Base-by-base conservation (phyloP, 2,113 vertebrate species). In the Cyanoramphus novaezelandiae region DNA sequence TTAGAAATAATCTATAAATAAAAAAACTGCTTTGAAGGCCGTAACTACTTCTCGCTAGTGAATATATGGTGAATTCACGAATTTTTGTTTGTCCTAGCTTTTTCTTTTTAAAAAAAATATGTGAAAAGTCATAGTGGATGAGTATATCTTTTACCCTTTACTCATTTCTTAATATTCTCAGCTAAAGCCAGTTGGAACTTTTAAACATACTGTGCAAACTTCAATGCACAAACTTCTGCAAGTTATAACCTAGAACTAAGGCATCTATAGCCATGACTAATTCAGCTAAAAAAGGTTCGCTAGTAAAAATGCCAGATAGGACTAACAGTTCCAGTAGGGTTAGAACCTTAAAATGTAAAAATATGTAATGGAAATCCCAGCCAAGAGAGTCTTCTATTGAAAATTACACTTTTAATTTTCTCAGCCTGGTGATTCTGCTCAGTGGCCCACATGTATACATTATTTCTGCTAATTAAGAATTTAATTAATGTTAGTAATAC, bases 401-500 rank as follows among this genome's bases (percentile, higher is more conserved):
- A 24, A 88, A 62, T 52, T 69, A 39, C 2, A 43, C 31, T 27
- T 68, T 62, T 69, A 17, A 7, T 72, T 93, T 94, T 69, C 19
- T 64, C 33, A 49, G 33, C 5, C 33, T 79, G 17, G 27, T 33
- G 14, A 41, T 44, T 92, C 69, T 91, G 39, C 55, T 21, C 44
- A n/a, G 52, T 72, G 57, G 21, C 18, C 70, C 17, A 52, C 6
- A 43, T 46, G 17, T 52, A 76, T 55, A 44, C 6, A 37, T 88
- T 82, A 69, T 71, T 85, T 91, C 35, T 91, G n/a, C 13, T 93
- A 94, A 92, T 89, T 89, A 95, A 82, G 37, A 10, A 29, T 77
- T 93, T 90, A 93, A 90, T 96, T 97, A 96, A 70, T 28, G 88
- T 63, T 59, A 5, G 7, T 90, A 91, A 74, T 71, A 55, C 21